Base-by-base conservation (phyloP, 1,140 invertebrate genomes). In the Zaprionus taronus region DNA sequence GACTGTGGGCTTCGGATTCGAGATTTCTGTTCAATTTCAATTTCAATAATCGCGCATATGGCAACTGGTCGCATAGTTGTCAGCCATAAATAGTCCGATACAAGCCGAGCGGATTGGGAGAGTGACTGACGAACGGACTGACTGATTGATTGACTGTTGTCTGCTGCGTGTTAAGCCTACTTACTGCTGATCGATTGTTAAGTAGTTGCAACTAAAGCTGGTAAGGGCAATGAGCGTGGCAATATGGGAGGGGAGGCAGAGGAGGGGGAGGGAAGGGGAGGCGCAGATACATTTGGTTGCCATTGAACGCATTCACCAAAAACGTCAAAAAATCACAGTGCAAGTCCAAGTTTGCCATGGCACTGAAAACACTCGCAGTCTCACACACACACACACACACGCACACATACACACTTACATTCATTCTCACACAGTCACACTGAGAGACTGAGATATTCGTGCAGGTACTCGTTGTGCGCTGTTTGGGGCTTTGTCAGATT, bases 271-370 rank as follows among this genome's bases (percentile, higher is more conserved):
- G 57, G 12, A 34, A 2, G 36, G 15, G 5, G 9, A 2, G 34
- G 1, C 4, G 28, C 6, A 5, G 20, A 34, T 53, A 38, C 44
- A 51, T 28, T 64, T 44, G 31, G 20, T 47, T 75, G 67, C 67
- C 67, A 75, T 75, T 71, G 72, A 75, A 70, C 66, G 68, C 61
- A 76, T 70, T 75, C 15, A 65, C 61, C 73, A 64, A 71, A 72
- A 74, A 58, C 53, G 68, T 71, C 73, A 64, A 71, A 76, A 72
- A 76, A 60, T 72, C 61, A 65, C 26, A 72, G 44, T 28, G 53
- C 57, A 74, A 74, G 65, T 74, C 65, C 60, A 75, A 75, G 60
- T 76, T 76, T 72, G 73, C 26, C 38, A 17, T 64, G 15, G 12
- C 58, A 62, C 24, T 31, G 47, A 55, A 17, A 49, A 17, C 24